A percentile compares a stretch with the other conserved stretches of the same genome.
These are phyloP conservation scores for Eupeodes corollae DNA, from an alignment of 1,140 invertebrate species.

Conservation along the genomic window DNA sequence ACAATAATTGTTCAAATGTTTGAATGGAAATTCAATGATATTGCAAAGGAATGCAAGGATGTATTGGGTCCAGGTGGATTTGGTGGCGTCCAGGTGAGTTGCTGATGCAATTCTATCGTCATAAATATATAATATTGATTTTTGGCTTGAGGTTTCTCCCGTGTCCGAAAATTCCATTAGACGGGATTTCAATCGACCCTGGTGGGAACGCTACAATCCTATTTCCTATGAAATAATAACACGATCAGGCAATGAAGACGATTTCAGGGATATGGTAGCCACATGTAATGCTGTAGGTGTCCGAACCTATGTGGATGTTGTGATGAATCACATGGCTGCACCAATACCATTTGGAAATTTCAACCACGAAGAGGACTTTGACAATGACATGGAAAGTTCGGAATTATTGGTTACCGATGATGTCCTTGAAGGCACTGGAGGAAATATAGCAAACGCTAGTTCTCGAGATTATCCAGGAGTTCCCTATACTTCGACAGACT, in stretches of 20 bases:
- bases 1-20: constrained; percentile 48
- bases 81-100: constrained; percentile 53
- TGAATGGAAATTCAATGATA: constrained; percentile 55
- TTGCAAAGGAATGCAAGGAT: constrained; percentile 56
- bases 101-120: too few species aligned
- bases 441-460: constrained; percentile 42
- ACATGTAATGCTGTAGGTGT: constrained; percentile 57
- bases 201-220: constrained; percentile 77
- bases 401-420: constrained; percentile 3
- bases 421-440: constrained; percentile 46
- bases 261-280: constrained; percentile 59
- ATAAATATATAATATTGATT: not conserved
- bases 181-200: constrained; percentile 43
- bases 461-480: constrained; percentile 45
- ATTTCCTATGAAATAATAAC: constrained; percentile 66
- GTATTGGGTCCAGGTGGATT: constrained; percentile 53
- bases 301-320: constrained; percentile 66
- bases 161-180: constrained; percentile 5
- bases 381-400: not conserved
- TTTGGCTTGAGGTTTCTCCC: constrained; percentile 4
- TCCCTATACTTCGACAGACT: constrained; percentile 45
- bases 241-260: constrained; percentile 55
- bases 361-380: not conserved
- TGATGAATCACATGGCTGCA: constrained; percentile 75
- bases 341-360: constrained; percentile 8